A percentile compares a stretch with the other conserved stretches of the same genome.
Evolutionary conservation across 2,797 vertebrate genomes (phyloP).

Genomic region (Cacajao melanocephalus): DNA sequence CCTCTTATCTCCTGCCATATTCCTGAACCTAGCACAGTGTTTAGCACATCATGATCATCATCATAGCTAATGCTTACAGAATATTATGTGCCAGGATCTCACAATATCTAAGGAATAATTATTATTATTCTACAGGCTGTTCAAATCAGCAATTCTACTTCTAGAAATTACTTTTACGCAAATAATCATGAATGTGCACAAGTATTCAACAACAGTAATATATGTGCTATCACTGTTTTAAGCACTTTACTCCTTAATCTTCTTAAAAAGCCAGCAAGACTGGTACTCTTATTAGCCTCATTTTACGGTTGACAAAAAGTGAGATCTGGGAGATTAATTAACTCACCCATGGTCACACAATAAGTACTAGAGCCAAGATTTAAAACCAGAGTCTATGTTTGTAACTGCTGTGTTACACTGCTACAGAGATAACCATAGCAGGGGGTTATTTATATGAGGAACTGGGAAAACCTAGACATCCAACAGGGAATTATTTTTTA

Average conservation of each 20-base stretch:
- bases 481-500: background rate
- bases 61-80: background rate
- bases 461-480: background rate
- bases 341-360: background rate
- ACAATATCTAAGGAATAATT: background rate
- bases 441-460: background rate
- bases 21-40: background rate
- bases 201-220: constrained; percentile 8
- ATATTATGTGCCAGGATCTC: background rate
- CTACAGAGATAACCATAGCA: background rate
- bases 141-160: background rate
- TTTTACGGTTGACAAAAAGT: constrained; percentile 25
- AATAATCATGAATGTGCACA: background rate
- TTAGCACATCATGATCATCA: background rate
- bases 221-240: background rate
- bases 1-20: background rate
- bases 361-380: background rate
- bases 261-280: constrained; percentile 31
- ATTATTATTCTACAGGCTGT: background rate
- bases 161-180: constrained; percentile 25
- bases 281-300: background rate
- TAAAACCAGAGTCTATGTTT: background rate
- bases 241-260: constrained; percentile 16
- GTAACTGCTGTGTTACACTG: background rate
- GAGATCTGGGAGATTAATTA: constrained; percentile 3